Evolutionary conservation across 92 coral and sea anemone genomes (phyloP), one percentile per base, ranked within the genome.

Genomic region (Parazoanthus atlanticus): DNA sequence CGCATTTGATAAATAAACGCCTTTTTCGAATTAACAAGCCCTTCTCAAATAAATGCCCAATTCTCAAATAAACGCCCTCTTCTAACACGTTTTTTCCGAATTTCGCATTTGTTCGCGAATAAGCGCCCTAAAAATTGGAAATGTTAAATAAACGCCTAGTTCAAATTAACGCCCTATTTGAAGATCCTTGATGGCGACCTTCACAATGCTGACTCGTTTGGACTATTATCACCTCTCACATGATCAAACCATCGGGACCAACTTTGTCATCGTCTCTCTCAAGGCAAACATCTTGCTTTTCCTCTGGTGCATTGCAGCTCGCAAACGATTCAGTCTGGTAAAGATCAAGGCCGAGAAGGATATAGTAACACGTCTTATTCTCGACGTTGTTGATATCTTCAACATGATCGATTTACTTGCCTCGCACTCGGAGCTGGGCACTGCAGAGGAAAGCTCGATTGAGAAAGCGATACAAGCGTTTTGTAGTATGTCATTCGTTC

Each of bases 401-500:
- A 47, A 89, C 52, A n/a, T 89, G 88, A 81, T 83, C 23, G 88
- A 89, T 23, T 9, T 89, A n/a, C 88, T 89, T 52, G 74, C 81
- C 0, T 11, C 34, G 47, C 69, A 82, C 25, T 38, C 74, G 54
- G 84, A 43, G 23, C 49, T 89, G 2, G 79, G 69, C 36, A 69
- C 85, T 29, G 17, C 92, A 3, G 85, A 70, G n/a, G 77, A 77
- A 1, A 46, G 85, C 34, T 3, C 85, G 10, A 38, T 78, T 31
- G 92, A 89, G 58, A 78, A n/a, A n/a, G 74, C 85, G 17, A 79
- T 90, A 23, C 92, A 89, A 66, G 86, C 81, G 13, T 89, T 85
- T 69, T 89, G 89, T 46, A 58, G 76, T 2, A 1, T 85, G 66
- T 77, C 92, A 8, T 90, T 90, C 56, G 6, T 41, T 2, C n/a